phyloP scores from a whole-genome alignment of 2,797 vertebrate species.

The Molossus alvarezi region DNA sequence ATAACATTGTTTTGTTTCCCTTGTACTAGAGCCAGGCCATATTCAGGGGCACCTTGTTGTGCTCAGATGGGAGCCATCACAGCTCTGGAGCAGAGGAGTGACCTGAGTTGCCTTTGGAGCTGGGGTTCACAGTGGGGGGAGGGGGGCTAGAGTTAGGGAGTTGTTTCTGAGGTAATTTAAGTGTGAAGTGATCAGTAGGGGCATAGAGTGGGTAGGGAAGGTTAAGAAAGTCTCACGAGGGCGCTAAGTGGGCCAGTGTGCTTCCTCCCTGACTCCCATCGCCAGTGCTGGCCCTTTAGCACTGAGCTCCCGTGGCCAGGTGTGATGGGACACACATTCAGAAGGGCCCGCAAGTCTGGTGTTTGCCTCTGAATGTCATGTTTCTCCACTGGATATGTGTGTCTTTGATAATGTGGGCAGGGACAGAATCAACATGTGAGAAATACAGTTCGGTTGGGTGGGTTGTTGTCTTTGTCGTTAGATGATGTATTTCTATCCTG shows the following conservation, averaged over 20 bases:
- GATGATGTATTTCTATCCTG: background rate
- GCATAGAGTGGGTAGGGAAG: background rate
- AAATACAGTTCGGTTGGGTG: background rate
- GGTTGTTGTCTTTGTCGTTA: background rate
- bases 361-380: background rate
- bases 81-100: background rate
- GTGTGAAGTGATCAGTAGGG: background rate
- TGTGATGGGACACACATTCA: background rate
- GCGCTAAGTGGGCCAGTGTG: fast-evolving
- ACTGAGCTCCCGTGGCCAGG: background rate
- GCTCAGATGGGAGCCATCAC: background rate
- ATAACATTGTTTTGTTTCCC: background rate
- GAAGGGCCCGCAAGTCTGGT: background rate
- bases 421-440: background rate
- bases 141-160: background rate
- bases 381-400: background rate
- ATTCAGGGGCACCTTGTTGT: background rate
- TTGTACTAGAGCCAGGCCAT: background rate
- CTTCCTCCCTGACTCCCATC: background rate
- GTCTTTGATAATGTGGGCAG: background rate
- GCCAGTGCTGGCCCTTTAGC: background rate
- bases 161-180: background rate
- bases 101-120: background rate
- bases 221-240: background rate
- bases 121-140: background rate